These are phyloP conservation scores for Spodoptera littoralis DNA, from an alignment of 2,888 invertebrate genomes.

Conservation along the genomic window DNA sequence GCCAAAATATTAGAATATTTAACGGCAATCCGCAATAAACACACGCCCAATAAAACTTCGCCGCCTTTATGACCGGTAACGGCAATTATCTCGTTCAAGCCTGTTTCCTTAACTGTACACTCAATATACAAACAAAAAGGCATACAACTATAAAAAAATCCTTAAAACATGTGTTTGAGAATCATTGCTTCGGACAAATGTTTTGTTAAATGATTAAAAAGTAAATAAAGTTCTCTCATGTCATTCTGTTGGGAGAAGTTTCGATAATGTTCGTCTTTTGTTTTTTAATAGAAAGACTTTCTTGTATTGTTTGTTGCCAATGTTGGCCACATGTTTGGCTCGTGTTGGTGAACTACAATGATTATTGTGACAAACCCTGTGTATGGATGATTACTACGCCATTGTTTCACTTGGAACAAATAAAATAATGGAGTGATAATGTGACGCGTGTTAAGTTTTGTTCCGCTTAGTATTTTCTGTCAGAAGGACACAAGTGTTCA, in stretches of 20 bases:
- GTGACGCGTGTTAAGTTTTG: background rate
- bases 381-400: conserved; percentile 9
- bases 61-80: conserved; percentile 51
- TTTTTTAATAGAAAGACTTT: conserved; percentile 51
- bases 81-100: conserved; percentile 52
- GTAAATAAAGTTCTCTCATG: conserved; percentile 19
- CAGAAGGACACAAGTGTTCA: conserved; percentile 3
- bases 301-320: conserved; percentile 33
- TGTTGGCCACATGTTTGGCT: conserved; percentile 33
- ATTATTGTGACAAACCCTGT: conserved; percentile 33
- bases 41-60: conserved; percentile 49
- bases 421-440: conserved; percentile 13
- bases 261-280: conserved; percentile 40
- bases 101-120: conserved; percentile 57
- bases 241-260: conserved; percentile 32
- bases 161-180: conserved; percentile 26
- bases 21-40: conserved; percentile 58
- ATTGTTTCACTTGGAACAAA: conserved; percentile 27
- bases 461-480: conserved; percentile 13
- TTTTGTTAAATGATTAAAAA: conserved; percentile 34
- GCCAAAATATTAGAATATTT: conserved; percentile 56
- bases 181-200: conserved; percentile 9
- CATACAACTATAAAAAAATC: conserved; percentile 35
- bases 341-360: conserved; percentile 24
- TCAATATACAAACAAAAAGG: conserved; percentile 52